Evolutionary conservation across 2,113 vertebrate genomes (phyloP).

Genomic region (Amia ocellicauda): DNA sequence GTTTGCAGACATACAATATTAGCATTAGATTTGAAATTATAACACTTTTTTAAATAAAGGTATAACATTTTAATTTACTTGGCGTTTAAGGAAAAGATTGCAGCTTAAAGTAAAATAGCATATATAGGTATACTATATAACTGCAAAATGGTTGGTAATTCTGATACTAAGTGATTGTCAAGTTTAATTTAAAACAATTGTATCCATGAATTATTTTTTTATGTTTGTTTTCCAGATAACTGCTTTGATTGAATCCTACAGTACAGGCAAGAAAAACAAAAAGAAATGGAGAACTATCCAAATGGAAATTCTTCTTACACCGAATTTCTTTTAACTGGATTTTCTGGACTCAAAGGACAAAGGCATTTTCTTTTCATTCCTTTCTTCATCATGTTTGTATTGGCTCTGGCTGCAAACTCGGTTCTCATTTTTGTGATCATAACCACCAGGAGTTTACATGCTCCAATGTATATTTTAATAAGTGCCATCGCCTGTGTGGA

Average conservation of each 20-base stretch:
- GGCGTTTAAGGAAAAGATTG: too few species aligned
- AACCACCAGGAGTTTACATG: conserved; percentile 29
- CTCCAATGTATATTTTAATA: conserved; percentile 50
- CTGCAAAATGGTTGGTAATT: too few species aligned
- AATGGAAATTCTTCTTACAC: conserved; percentile 27
- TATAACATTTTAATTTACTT: too few species aligned
- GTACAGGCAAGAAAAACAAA: neutral
- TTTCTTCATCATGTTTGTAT: conserved; percentile 28
- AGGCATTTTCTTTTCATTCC: conserved; percentile 22
- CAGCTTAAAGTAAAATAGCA: too few species aligned
- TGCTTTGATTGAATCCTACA: neutral
- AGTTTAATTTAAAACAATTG: too few species aligned
- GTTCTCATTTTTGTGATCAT: conserved; percentile 28
- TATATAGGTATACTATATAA: too few species aligned
- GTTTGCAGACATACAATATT: too few species aligned
- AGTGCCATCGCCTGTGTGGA: conserved; percentile 38
- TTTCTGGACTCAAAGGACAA: conserved; percentile 25
- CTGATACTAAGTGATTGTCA: too few species aligned
- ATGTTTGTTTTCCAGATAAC: neutral
- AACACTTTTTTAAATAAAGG: too few species aligned
- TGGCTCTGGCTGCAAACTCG: conserved; percentile 26
- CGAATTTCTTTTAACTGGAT: conserved; percentile 25
- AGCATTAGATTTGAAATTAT: too few species aligned
- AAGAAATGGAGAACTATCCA: conserved; percentile 13
- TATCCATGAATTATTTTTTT: too few species aligned